These are phyloP conservation scores for Plebejus anna DNA, from an alignment of 2,888 invertebrate genomes.

Conservation along the genomic window DNA sequence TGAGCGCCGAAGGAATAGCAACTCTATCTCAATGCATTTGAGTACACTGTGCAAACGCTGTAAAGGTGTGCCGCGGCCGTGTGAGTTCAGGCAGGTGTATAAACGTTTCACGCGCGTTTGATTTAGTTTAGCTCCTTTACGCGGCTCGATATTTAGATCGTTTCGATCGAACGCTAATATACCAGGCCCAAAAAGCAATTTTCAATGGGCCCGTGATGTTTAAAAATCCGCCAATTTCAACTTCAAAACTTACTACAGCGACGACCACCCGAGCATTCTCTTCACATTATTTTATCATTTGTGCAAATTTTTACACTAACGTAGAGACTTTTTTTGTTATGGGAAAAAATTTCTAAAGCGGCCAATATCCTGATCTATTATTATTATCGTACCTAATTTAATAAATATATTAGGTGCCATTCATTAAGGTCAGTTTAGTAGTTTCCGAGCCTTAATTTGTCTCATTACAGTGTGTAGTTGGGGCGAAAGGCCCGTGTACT, in stretches of 20 bases:
- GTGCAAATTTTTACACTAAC: neutral
- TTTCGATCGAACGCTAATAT: neutral
- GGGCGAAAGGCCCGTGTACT: neutral
- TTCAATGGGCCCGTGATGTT: no score
- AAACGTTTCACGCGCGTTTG: slow-evolving; percentile 28
- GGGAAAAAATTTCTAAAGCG: neutral
- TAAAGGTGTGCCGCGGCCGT: neutral
- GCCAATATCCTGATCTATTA: neutral
- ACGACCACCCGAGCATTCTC: neutral
- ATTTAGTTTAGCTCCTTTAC: slow-evolving; percentile 23
- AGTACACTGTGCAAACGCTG: neutral
- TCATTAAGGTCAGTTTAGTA: neutral
- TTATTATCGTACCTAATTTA: neutral
- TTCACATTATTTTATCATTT: neutral
- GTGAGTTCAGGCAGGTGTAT: neutral
- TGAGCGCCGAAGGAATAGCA: neutral
- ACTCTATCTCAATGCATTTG: neutral
- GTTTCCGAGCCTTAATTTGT: neutral
- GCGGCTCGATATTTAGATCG: no score
- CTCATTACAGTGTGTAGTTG: neutral
- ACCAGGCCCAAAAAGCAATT: neutral
- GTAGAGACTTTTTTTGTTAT: neutral
- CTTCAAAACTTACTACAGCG: neutral
- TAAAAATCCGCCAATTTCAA: neutral
- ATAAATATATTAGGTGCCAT: neutral